A percentile compares a stretch with the other conserved stretches of the same genome.
Evolutionary conservation across 2,113 vertebrate genomes (phyloP).

Genomic region (Physeter macrocephalus): DNA sequence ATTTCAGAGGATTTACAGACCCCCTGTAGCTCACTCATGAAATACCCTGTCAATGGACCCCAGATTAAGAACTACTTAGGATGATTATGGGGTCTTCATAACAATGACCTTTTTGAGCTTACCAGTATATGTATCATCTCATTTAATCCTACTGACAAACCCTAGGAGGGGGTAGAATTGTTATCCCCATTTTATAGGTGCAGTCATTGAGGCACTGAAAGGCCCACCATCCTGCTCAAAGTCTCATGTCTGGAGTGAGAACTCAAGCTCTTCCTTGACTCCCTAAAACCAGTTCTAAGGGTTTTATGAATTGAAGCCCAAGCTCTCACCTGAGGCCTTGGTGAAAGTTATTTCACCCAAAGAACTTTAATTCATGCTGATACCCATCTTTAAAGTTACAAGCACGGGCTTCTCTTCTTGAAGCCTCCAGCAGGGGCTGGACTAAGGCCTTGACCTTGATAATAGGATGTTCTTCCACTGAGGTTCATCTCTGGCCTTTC

Average conservation of each 20-base stretch:
- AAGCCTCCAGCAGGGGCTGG: background rate
- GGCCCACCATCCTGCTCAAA: background rate
- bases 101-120: background rate
- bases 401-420: background rate
- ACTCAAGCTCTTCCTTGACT: background rate
- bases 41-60: background rate
- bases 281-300: background rate
- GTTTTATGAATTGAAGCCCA: background rate
- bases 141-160: background rate
- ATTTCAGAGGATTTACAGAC: background rate
- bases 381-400: background rate
- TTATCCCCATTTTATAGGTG: background rate
- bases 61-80: background rate
- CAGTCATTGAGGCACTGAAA: background rate
- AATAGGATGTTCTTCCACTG: background rate
- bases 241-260: background rate
- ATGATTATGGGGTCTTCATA: background rate
- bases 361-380: background rate
- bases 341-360: background rate
- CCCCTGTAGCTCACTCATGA: background rate
- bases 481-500: background rate
- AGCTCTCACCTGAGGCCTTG: background rate
- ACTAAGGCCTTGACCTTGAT: background rate
- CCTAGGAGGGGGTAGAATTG: background rate
- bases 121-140: background rate